These are phyloP conservation scores for Ammospiza maritima DNA, from an alignment of 2,797 vertebrate genomes.

Conservation along the genomic window DNA sequence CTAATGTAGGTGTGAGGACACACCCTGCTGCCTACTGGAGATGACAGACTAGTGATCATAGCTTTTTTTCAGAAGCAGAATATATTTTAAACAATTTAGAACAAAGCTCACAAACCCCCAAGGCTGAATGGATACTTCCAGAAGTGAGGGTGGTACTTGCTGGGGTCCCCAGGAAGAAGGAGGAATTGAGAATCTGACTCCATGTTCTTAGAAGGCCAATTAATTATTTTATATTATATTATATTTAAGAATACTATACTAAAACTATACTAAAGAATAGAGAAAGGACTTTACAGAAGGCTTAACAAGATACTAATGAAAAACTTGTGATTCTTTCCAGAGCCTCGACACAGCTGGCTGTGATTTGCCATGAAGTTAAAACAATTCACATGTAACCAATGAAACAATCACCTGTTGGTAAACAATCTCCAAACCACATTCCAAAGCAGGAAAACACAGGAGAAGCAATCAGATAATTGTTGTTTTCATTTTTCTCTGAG, in stretches of 20 bases:
- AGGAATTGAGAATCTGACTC: not conserved
- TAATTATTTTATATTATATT: no score
- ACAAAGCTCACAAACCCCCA: fast-evolving
- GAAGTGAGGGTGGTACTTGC: not conserved
- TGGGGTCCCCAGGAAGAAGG: not conserved
- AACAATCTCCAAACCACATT: not conserved
- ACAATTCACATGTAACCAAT: not conserved
- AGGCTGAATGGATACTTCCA: not conserved
- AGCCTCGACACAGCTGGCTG: no score
- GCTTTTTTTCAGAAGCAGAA: not conserved
- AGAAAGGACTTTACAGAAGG: not conserved
- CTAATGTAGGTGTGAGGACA: not conserved
- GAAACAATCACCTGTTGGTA: not conserved
- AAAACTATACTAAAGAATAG: not conserved
- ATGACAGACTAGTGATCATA: not conserved
- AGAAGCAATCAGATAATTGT: not conserved
- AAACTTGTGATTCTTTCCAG: no score
- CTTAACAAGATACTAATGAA: no score
- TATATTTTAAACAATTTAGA: not conserved
- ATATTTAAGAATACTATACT: no score
- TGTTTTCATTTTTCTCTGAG: not conserved
- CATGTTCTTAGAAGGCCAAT: not conserved
- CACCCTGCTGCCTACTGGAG: not conserved
- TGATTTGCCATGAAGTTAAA: not conserved
- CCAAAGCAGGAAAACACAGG: not conserved